A percentile compares a stretch with the other conserved stretches of the same genome.
Evolutionary conservation across 1,140 invertebrate species (phyloP).

Genomic region (Lutraria rhynchaena): DNA sequence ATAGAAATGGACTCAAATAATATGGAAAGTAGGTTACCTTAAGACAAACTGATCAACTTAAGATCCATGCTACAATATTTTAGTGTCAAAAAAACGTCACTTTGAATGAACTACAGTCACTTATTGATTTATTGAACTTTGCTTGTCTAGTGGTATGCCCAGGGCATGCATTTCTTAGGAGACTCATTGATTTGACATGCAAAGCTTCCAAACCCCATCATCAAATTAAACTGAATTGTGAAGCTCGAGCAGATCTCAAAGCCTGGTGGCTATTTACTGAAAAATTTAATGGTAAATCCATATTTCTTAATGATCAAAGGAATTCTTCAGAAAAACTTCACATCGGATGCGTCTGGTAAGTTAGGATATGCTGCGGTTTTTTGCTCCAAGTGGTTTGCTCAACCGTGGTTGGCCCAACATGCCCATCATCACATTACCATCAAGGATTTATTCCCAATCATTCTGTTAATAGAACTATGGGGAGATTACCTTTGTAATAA

Average conservation of each 20-base stretch:
- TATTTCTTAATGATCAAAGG: conserved; percentile 16
- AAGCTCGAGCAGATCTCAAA: background rate
- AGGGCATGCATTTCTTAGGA: background rate
- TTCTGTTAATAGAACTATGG: background rate
- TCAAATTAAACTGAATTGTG: too few species aligned
- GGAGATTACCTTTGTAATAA: background rate
- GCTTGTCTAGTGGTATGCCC: conserved; percentile 28
- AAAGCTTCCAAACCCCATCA: background rate
- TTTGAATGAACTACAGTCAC: conserved; percentile 30
- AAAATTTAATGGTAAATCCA: conserved; percentile 42
- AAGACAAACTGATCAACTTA: background rate
- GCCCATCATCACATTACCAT: conserved; percentile 38
- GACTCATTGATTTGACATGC: background rate
- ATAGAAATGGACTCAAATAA: conserved; percentile 7
- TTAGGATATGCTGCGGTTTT: conserved; percentile 44
- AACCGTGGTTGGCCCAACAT: background rate
- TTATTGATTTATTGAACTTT: conserved; percentile 35
- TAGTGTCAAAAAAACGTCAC: background rate
- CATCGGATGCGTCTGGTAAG: conserved; percentile 37
- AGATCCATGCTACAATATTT: background rate
- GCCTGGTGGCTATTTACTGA: conserved; percentile 15
- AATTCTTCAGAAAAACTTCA: too few species aligned
- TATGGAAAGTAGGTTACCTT: background rate
- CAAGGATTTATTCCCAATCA: conserved; percentile 57
- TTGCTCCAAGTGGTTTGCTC: conserved; percentile 21